phyloP scores from a whole-genome alignment of 1,140 invertebrate species.

The Vollenhovia emeryi region DNA sequence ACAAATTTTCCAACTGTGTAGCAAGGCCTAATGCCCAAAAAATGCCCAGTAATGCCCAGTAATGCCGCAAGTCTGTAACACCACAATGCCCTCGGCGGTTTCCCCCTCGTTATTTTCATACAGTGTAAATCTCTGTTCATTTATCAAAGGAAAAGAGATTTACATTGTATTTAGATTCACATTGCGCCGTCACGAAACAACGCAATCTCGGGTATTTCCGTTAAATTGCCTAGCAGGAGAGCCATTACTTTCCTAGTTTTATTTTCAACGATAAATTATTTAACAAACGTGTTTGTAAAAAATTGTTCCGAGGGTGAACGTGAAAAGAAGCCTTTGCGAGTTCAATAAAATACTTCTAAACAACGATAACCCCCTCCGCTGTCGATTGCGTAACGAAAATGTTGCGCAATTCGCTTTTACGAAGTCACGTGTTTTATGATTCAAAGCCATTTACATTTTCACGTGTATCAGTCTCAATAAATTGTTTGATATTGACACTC shows the following conservation, averaged over 20 bases:
- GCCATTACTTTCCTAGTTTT: background rate
- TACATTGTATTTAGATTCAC: background rate
- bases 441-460: conserved; percentile 33
- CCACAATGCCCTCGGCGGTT: no score
- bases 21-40: no score
- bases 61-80: no score
- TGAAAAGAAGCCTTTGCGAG: background rate
- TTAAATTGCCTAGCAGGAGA: background rate
- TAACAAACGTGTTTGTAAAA: background rate
- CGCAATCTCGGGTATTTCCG: background rate
- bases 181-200: background rate
- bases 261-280: background rate
- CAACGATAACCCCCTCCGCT: no score
- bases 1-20: no score
- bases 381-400: background rate
- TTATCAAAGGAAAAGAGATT: background rate
- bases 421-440: background rate
- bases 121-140: background rate
- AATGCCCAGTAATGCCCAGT: no score
- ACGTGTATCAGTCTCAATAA: conserved; percentile 24
- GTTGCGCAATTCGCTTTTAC: background rate
- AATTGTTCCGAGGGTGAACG: background rate
- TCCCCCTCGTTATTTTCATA: background rate
- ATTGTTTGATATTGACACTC: conserved; percentile 26
- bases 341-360: background rate